Conservation (phyloP, 1,140 invertebrate species). For the Dendrolimus kikuchii region DNA sequence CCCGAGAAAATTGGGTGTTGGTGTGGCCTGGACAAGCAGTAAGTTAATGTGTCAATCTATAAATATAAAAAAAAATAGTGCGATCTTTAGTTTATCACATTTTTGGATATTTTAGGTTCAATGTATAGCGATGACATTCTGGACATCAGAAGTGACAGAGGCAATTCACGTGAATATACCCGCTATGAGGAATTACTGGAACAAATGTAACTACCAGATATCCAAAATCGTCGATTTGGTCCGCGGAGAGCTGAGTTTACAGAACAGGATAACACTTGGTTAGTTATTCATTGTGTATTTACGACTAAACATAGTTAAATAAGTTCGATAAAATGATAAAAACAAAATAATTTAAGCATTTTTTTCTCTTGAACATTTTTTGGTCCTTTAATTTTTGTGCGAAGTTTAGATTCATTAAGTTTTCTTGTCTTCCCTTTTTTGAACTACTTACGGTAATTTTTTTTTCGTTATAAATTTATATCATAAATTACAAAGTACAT, state of each 20-base stretch:
- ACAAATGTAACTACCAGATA: slow-evolving; percentile 79
- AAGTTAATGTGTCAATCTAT: slow-evolving; percentile 12
- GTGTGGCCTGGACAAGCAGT: slow-evolving; percentile 92
- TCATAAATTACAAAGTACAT: too few species aligned
- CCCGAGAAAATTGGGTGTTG: slow-evolving; percentile 86
- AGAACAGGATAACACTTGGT: slow-evolving; percentile 93
- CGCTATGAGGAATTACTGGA: slow-evolving; percentile 72
- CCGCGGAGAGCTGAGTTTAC: slow-evolving; percentile 86
- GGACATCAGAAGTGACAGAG: slow-evolving; percentile 90
- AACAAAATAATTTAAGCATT: too few species aligned
- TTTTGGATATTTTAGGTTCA: slow-evolving; percentile 73
- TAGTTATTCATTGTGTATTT: slow-evolving; percentile 29
- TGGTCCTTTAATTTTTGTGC: too few species aligned
- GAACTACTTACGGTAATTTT: too few species aligned
- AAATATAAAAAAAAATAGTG: not conserved
- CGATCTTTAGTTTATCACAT: not conserved
- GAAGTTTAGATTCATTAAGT: too few species aligned
- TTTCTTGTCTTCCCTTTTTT: too few species aligned
- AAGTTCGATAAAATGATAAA: too few species aligned
- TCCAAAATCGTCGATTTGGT: slow-evolving; percentile 90
- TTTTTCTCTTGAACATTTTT: too few species aligned
- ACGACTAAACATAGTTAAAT: not conserved
- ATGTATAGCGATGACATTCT: slow-evolving; percentile 89
- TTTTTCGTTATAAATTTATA: too few species aligned
- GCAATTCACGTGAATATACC: slow-evolving; percentile 75